Conservation (phyloP, 2,888 invertebrate species). For the Drosophila demipolita region DNA sequence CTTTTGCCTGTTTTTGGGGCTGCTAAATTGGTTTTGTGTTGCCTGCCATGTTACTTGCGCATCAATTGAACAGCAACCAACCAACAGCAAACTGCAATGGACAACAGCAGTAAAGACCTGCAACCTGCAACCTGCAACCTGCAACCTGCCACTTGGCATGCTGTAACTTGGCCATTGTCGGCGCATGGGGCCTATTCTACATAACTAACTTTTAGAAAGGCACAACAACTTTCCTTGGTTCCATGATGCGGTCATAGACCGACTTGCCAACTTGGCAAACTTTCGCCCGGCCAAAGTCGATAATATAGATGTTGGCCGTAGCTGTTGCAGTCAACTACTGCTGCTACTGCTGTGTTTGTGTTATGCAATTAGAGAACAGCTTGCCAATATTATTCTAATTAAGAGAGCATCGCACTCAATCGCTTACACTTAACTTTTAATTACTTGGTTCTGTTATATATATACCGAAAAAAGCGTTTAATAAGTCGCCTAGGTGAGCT, state of each 20-base stretch:
- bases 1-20: conserved; percentile 73
- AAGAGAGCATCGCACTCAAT: conserved; percentile 1
- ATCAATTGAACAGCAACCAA: conserved; percentile 62
- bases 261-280: conserved; percentile 41
- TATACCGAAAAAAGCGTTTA: conserved; percentile 34
- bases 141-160: conserved; percentile 47
- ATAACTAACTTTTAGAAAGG: conserved; percentile 74
- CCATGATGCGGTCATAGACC: conserved; percentile 64
- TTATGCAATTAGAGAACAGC: conserved; percentile 61
- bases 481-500: conserved; percentile 31
- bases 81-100: conserved; percentile 35
- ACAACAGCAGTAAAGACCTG: conserved; percentile 19
- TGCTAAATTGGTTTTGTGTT: conserved; percentile 76
- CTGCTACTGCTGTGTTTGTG: conserved; percentile 13
- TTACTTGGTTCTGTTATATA: conserved; percentile 2
- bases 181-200: conserved; percentile 54
- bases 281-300: conserved; percentile 49
- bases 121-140: conserved; percentile 24
- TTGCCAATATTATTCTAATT: conserved; percentile 56
- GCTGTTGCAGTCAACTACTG: conserved; percentile 21
- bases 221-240: conserved; percentile 70
- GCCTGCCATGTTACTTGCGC: conserved; percentile 75
- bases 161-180: conserved; percentile 56
- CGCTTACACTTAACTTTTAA: not conserved
- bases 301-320: conserved; percentile 42